phyloP scores from a whole-genome alignment of 2,888 invertebrate species.

The Euproctis similis region DNA sequence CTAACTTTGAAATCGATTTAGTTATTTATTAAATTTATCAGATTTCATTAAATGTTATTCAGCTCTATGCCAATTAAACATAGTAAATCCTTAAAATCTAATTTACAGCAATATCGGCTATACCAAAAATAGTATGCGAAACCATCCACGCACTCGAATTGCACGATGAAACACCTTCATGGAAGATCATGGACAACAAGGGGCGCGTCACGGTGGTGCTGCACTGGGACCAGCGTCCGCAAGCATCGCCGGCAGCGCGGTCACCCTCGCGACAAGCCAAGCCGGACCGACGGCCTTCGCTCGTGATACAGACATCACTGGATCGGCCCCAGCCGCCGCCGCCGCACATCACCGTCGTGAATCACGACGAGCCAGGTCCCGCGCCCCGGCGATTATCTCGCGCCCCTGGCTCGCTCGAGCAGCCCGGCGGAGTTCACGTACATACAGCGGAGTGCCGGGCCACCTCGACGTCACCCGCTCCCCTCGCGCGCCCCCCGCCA shows the following conservation, averaged over 20 bases:
- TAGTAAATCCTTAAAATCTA: too few species aligned
- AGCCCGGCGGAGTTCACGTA: constrained; percentile 84
- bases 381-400: constrained; percentile 82
- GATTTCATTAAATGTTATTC: too few species aligned
- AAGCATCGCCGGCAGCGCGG: constrained; percentile 77
- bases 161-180: constrained; percentile 97
- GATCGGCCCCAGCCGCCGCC: constrained; percentile 81
- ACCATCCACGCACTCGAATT: constrained; percentile 96
- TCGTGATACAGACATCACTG: constrained; percentile 85
- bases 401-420: constrained; percentile 79
- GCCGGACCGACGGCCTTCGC: constrained; percentile 79
- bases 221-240: constrained; percentile 95
- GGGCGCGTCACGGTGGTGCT: constrained; percentile 96
- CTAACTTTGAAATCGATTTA: too few species aligned
- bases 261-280: constrained; percentile 67
- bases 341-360: constrained; percentile 95
- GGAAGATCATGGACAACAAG: constrained; percentile 99
- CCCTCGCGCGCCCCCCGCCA: constrained; percentile 73
- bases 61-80: too few species aligned
- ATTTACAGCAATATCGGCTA: constrained; percentile 91
- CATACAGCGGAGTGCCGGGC: constrained; percentile 85
- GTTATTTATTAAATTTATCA: too few species aligned
- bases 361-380: constrained; percentile 91
- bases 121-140: constrained; percentile 97
- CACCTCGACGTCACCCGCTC: constrained; percentile 81